Percentiles rank a stretch among this genome's conserved stretches.
These are phyloP conservation scores for Troglohyphantes excavatus DNA, from an alignment of 2,888 invertebrate species.

Conservation along the genomic window DNA sequence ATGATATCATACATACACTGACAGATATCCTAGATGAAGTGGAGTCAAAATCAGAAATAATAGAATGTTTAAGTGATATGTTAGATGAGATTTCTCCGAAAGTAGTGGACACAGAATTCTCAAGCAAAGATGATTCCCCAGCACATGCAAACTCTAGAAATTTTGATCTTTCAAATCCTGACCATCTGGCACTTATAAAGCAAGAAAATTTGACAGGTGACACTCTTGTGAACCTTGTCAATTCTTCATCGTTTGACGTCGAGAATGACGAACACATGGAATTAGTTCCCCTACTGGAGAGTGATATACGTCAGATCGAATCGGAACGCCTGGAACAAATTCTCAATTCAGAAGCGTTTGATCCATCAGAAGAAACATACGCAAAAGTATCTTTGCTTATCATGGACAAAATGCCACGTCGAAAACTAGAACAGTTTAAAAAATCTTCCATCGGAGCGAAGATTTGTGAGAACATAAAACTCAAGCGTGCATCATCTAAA, in stretches of 20 bases:
- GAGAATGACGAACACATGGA: constrained; percentile 44
- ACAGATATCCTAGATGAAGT: constrained; percentile 5
- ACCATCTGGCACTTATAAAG: constrained; percentile 16
- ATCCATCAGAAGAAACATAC: constrained; percentile 30
- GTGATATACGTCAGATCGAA: background rate
- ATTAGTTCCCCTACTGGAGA: constrained; percentile 19
- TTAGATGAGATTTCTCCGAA: constrained; percentile 28
- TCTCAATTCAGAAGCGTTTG: constrained; percentile 35
- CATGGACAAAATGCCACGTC: constrained; percentile 37
- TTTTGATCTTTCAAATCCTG: constrained; percentile 37
- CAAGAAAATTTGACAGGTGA: background rate
- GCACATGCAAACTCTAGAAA: constrained; percentile 13
- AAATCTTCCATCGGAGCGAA: constrained; percentile 56
- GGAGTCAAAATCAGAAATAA: background rate
- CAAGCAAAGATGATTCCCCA: background rate
- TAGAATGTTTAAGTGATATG: constrained; percentile 6
- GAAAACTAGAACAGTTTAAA: constrained; percentile 30
- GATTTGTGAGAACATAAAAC: constrained; percentile 40
- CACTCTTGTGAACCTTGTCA: constrained; percentile 30
- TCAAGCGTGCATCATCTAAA: constrained; percentile 19
- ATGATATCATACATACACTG: background rate
- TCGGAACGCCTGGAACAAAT: constrained; percentile 26
- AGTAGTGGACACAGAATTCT: background rate
- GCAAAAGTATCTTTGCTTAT: constrained; percentile 29
- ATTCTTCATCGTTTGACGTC: constrained; percentile 42